Evolutionary conservation across 2,888 invertebrate species (phyloP).

Genomic region (Lasioglossum pauxillum): DNA sequence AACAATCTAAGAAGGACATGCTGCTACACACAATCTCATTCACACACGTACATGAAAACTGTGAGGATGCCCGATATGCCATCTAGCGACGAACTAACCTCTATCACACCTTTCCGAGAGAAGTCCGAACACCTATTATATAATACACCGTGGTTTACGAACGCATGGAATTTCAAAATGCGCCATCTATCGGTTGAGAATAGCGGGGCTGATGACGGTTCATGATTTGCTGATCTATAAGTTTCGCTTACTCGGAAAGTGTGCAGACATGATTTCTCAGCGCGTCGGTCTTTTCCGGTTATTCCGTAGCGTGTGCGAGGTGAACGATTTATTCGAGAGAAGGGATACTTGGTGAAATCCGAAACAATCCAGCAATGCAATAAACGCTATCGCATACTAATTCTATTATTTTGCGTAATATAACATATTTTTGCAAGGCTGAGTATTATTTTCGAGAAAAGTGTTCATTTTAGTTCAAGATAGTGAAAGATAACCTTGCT

Average conservation of each 20-base stretch:
- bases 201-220: background rate
- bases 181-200: conserved; percentile 8
- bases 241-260: background rate
- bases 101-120: no score
- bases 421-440: conserved; percentile 22
- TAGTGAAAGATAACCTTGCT: conserved; percentile 56
- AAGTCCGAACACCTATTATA: no score
- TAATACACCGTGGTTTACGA: no score
- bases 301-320: conserved; percentile 77
- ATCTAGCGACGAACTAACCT: no score
- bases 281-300: conserved; percentile 77
- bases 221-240: conserved; percentile 35
- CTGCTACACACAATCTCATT: no score
- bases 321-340: conserved; percentile 69
- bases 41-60: no score
- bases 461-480: background rate
- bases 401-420: conserved; percentile 14
- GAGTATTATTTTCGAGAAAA: conserved; percentile 63
- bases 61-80: no score
- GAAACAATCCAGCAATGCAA: conserved; percentile 68
- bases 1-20: no score
- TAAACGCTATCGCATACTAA: conserved; percentile 10
- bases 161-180: background rate
- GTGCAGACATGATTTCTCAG: conserved; percentile 36
- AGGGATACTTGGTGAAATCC: conserved; percentile 67